phyloP scores from a whole-genome alignment of 1,140 invertebrate species.

The Apis dorsata region DNA sequence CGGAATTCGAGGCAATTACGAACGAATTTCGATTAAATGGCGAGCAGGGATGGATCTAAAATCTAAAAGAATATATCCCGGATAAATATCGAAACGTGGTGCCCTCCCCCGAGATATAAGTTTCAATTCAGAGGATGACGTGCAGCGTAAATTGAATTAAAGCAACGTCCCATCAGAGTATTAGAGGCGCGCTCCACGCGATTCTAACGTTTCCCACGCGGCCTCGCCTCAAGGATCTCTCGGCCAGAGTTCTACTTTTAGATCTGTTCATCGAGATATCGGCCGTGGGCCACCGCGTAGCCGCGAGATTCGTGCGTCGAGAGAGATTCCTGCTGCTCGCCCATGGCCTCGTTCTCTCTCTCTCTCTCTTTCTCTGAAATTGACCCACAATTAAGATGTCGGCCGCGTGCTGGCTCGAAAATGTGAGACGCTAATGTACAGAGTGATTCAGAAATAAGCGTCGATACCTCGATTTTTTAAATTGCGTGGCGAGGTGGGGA shows the following conservation, averaged over 20 bases:
- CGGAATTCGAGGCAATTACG: not conserved
- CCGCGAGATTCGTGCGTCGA: constrained; percentile 27
- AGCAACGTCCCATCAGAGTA: constrained; percentile 6
- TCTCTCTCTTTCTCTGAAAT: constrained; percentile 12
- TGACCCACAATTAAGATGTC: constrained; percentile 48
- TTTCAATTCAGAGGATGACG: constrained; percentile 37
- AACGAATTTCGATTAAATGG: not conserved
- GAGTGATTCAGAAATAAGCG: too few relatives aligned
- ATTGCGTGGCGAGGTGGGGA: too few relatives aligned
- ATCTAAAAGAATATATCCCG: not conserved
- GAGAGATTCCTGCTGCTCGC: not conserved
- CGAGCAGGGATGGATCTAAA: too few relatives aligned
- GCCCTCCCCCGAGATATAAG: not conserved
- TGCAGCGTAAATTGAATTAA: constrained; percentile 60
- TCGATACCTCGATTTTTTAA: too few relatives aligned
- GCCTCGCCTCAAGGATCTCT: constrained; percentile 50
- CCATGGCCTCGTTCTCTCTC: not conserved
- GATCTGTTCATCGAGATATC: constrained; percentile 52
- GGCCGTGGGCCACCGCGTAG: constrained; percentile 35
- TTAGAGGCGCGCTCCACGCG: constrained; percentile 1
- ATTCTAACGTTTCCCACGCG: constrained; percentile 59
- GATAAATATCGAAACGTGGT: not conserved
- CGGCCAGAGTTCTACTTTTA: constrained; percentile 67
- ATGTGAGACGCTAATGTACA: not conserved
- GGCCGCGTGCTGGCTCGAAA: not conserved